Conservation (phyloP, 2,888 invertebrate species). For the Linnaemya vulpina region DNA sequence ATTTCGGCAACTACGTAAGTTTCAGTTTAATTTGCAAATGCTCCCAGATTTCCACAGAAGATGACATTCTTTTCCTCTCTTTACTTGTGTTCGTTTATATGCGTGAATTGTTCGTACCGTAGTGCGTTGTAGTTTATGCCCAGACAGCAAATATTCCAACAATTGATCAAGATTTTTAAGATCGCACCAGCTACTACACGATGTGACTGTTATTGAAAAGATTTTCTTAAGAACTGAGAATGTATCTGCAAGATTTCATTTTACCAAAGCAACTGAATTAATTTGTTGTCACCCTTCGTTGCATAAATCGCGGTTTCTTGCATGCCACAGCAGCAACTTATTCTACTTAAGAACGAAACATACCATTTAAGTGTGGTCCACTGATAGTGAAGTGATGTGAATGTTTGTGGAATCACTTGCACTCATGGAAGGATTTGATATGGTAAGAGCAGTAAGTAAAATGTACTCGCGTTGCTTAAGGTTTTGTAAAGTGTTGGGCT, state of each 20-base stretch:
- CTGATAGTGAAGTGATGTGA: slow-evolving; percentile 41
- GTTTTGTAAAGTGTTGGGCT: slow-evolving; percentile 64
- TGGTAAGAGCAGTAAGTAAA: slow-evolving; percentile 26
- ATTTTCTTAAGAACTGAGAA: slow-evolving; percentile 59
- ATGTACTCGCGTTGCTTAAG: slow-evolving; percentile 22
- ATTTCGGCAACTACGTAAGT: slow-evolving; percentile 35
- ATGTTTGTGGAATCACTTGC: slow-evolving; percentile 39
- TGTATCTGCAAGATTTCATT: slow-evolving; percentile 46
- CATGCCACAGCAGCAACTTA: slow-evolving; percentile 50
- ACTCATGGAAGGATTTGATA: background rate
- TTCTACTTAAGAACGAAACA: slow-evolving; percentile 62
- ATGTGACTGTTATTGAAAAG: slow-evolving; percentile 48
- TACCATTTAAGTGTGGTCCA: slow-evolving; percentile 69
- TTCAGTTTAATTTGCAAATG: slow-evolving; percentile 34
- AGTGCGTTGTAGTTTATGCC: slow-evolving; percentile 15
- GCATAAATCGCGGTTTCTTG: slow-evolving; percentile 76
- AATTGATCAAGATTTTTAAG: slow-evolving; percentile 67
- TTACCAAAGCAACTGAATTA: slow-evolving; percentile 78
- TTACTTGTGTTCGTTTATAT: slow-evolving; percentile 27
- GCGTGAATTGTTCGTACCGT: no score
- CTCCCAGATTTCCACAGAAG: slow-evolving; percentile 53
- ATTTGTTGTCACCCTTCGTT: slow-evolving; percentile 81
- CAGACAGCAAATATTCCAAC: slow-evolving; percentile 68
- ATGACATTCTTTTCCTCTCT: slow-evolving; percentile 52
- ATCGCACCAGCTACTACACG: slow-evolving; percentile 21